phyloP scores from a whole-genome alignment of 1,140 invertebrate species.

The Ephestia elutella region DNA sequence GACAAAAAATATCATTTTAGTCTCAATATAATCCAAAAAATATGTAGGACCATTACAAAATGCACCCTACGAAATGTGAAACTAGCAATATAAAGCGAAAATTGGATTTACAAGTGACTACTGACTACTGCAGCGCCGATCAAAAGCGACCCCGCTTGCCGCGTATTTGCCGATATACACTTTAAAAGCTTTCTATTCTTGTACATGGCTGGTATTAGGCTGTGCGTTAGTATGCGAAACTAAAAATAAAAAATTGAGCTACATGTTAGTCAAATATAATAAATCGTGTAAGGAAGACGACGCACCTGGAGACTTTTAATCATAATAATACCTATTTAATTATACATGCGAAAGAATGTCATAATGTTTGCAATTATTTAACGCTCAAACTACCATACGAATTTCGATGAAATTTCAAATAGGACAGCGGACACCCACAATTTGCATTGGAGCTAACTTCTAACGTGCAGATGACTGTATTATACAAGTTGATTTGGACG shows the following conservation, averaged over 20 bases:
- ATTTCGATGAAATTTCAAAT: not conserved
- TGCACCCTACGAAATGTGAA: constrained; percentile 44
- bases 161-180: constrained; percentile 64
- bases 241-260: not conserved
- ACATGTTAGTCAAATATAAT: no score
- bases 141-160: constrained; percentile 60
- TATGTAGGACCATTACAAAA: not conserved
- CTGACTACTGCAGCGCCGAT: constrained; percentile 66
- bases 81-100: constrained; percentile 65
- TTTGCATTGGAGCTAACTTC: no score
- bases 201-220: constrained; percentile 9
- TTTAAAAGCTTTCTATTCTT: constrained; percentile 56
- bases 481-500: no score
- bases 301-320: no score
- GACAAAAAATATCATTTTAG: not conserved
- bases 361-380: not conserved
- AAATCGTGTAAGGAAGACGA: no score
- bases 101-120: constrained; percentile 70
- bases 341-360: no score
- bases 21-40: not conserved
- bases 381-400: not conserved
- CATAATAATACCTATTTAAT: no score
- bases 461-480: no score
- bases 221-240: no score
- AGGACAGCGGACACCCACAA: no score